phyloP scores from a whole-genome alignment of 1,140 invertebrate species.

The Oncopeltus fasciatus region DNA sequence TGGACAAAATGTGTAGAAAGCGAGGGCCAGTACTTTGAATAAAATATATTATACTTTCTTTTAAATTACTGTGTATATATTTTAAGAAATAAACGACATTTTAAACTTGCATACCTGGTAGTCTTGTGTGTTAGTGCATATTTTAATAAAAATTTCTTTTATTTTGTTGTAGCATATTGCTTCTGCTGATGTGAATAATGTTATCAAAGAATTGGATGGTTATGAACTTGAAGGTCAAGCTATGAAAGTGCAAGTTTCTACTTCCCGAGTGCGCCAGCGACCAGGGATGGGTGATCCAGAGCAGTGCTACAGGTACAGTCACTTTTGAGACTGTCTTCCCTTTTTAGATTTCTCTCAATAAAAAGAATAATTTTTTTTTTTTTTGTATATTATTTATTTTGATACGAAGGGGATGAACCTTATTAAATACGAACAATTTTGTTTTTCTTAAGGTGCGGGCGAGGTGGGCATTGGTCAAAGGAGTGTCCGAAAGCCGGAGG shows the following conservation, averaged over 20 bases:
- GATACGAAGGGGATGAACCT: not conserved
- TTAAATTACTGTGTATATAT: no score
- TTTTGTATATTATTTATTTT: not conserved
- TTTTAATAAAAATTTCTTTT: not conserved
- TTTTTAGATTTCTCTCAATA: not conserved
- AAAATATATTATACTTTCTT: no score
- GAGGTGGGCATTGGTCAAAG: conserved; percentile 88
- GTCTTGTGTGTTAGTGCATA: no score
- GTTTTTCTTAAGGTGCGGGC: conserved; percentile 50
- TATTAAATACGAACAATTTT: not conserved
- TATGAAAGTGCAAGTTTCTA: conserved; percentile 80
- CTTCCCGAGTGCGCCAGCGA: conserved; percentile 76
- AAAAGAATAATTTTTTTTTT: no score
- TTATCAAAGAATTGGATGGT: conserved; percentile 73
- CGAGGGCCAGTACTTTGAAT: no score
- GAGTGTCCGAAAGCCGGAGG: conserved; percentile 52
- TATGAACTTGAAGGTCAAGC: conserved; percentile 70
- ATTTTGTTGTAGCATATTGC: conserved; percentile 45
- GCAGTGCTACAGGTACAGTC: conserved; percentile 59
- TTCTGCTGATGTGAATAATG: conserved; percentile 64
- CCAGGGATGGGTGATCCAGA: conserved; percentile 90
- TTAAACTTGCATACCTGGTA: no score
- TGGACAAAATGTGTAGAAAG: no score
- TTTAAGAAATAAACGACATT: no score
- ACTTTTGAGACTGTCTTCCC: not conserved